A percentile compares a stretch with the other conserved stretches of the same genome.
phyloP scores from a whole-genome alignment of 2,888 invertebrate species.

The Drosophila parthenogenetica region DNA sequence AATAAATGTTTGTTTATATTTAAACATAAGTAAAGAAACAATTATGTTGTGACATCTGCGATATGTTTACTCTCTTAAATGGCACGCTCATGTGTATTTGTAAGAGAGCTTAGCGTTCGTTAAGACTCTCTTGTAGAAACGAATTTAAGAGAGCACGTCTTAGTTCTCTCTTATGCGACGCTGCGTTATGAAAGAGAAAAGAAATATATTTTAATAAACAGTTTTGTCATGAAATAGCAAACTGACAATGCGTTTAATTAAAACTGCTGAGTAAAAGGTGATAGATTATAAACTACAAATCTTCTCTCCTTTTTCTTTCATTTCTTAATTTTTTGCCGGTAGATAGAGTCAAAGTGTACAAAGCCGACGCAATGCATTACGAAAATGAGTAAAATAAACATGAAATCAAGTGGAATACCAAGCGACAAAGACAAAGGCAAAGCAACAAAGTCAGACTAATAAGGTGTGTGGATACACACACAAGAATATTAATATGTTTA shows the following conservation, averaged over 20 bases:
- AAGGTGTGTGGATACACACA: not conserved
- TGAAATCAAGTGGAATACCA: not conserved
- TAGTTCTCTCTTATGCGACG: not conserved
- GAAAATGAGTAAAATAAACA: conserved; percentile 19
- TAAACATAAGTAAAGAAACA: too few species aligned
- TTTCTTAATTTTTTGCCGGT: not conserved
- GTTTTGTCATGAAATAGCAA: too few species aligned
- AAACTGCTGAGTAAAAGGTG: not conserved
- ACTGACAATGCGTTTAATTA: not conserved
- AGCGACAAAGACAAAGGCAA: not conserved
- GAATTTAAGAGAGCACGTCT: not conserved
- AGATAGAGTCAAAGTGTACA: not conserved
- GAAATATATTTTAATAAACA: not conserved
- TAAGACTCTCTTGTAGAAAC: not conserved
- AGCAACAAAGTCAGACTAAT: not conserved
- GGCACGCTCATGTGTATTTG: not conserved
- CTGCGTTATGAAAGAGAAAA: not conserved
- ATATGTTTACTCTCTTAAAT: not conserved
- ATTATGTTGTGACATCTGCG: not conserved
- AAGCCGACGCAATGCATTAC: conserved; percentile 10
- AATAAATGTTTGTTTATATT: too few species aligned
- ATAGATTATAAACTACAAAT: too few species aligned
- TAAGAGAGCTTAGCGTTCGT: not conserved
- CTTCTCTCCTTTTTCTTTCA: not conserved
- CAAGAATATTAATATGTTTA: not conserved